These are phyloP conservation scores for Eurystomus gularis DNA, from an alignment of 2,113 vertebrate species.

Conservation along the genomic window DNA sequence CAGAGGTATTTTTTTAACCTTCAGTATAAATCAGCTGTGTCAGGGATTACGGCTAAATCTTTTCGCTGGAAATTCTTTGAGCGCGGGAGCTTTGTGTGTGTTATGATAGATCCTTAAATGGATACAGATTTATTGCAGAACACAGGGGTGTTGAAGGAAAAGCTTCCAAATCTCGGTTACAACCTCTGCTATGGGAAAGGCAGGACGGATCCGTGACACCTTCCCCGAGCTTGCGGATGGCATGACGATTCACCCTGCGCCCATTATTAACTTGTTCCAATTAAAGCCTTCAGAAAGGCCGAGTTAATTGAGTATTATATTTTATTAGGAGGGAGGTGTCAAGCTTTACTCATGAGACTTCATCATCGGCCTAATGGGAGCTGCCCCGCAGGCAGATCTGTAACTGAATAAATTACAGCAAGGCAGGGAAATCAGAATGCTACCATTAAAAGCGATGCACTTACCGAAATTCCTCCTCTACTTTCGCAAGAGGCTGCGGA, in stretches of 20 bases:
- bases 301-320: slow-evolving; percentile 66
- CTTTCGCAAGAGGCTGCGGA: slow-evolving; percentile 51
- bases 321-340: slow-evolving; percentile 72
- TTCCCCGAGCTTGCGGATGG: slow-evolving; percentile 26
- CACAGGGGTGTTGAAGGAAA: slow-evolving; percentile 64
- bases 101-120: slow-evolving; percentile 63
- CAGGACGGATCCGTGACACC: slow-evolving; percentile 36
- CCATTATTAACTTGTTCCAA: slow-evolving; percentile 69
- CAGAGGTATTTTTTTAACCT: slow-evolving; percentile 41
- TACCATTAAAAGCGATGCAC: slow-evolving; percentile 43
- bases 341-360: slow-evolving; percentile 66
- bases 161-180: slow-evolving; percentile 39
- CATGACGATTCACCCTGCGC: slow-evolving; percentile 52
- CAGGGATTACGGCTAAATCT: slow-evolving; percentile 69
- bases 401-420: slow-evolving; percentile 52
- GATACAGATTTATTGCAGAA: slow-evolving; percentile 65
- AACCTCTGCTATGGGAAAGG: slow-evolving; percentile 11
- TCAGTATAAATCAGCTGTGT: slow-evolving; percentile 65
- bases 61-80: slow-evolving; percentile 62
- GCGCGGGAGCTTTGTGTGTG: slow-evolving; percentile 58
- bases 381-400: slow-evolving; percentile 33
- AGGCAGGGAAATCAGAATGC: slow-evolving; percentile 45
- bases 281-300: slow-evolving; percentile 64
- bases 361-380: slow-evolving; percentile 62
- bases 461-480: slow-evolving; percentile 55